Conservation (phyloP, 2,888 invertebrate species). For the Agonum fuliginosum region DNA sequence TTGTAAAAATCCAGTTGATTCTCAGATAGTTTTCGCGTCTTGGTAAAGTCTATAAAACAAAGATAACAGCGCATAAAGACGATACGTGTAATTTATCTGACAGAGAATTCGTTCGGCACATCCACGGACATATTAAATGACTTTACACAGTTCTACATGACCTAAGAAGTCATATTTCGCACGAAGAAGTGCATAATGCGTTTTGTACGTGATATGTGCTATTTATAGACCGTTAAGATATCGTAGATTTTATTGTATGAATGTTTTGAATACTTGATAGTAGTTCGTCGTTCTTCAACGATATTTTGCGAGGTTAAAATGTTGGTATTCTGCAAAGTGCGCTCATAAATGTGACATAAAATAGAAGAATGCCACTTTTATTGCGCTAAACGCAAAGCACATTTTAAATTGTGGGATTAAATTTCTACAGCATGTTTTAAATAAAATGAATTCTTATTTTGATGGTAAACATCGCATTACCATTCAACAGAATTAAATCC, state of each 20-base stretch:
- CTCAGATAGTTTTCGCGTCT: neutral
- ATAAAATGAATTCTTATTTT: too few relatives aligned
- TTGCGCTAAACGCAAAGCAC: neutral
- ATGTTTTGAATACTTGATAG: slow-evolving; percentile 6
- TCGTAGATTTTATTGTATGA: slow-evolving; percentile 12
- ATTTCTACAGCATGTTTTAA: too few relatives aligned
- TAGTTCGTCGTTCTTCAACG: neutral
- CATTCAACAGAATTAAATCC: too few relatives aligned
- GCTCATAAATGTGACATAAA: neutral
- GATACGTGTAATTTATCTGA: slow-evolving; percentile 48
- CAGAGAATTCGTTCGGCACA: slow-evolving; percentile 39
- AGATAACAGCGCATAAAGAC: slow-evolving; percentile 36
- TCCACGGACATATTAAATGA: slow-evolving; percentile 37
- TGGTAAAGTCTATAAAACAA: slow-evolving; percentile 30
- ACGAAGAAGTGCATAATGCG: slow-evolving; percentile 27
- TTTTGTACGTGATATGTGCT: slow-evolving; percentile 39
- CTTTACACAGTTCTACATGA: neutral
- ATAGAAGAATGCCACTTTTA: neutral
- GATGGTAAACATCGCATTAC: too few relatives aligned
- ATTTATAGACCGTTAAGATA: slow-evolving; percentile 42
- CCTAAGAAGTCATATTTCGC: slow-evolving; percentile 44
- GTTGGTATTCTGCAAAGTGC: neutral
- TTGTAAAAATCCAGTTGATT: slow-evolving; percentile 9
- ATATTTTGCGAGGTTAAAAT: slow-evolving; percentile 1
- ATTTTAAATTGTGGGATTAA: neutral